Evolutionary conservation across 2,797 vertebrate species (phyloP).

Genomic region (Helarctos malayanus): DNA sequence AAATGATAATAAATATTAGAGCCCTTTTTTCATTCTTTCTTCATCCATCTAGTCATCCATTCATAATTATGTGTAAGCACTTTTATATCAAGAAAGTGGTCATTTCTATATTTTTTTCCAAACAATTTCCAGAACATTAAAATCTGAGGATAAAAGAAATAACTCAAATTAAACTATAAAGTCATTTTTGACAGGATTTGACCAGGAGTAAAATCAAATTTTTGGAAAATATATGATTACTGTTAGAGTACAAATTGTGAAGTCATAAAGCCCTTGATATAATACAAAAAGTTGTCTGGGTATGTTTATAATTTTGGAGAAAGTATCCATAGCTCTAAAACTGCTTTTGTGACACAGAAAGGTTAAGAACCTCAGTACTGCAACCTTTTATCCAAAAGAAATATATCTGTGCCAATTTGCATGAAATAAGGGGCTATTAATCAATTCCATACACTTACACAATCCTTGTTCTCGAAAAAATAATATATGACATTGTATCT

Average conservation of each 20-base stretch:
- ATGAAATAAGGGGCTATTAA: slow-evolving; percentile 19
- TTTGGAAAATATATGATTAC: slow-evolving; percentile 16
- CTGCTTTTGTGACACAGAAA: background rate
- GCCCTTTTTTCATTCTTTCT: background rate
- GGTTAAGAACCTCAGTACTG: background rate
- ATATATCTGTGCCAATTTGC: slow-evolving; percentile 21
- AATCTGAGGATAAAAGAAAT: slow-evolving; percentile 19
- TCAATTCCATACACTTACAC: background rate
- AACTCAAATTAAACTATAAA: background rate
- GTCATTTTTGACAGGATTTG: background rate
- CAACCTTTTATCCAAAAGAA: background rate
- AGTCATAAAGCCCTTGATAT: background rate
- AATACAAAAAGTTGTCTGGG: background rate
- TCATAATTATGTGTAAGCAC: background rate
- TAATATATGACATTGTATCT: slow-evolving; percentile 13
- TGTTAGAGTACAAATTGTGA: background rate
- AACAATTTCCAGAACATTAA: background rate
- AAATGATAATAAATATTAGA: background rate
- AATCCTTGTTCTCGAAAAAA: slow-evolving; percentile 51
- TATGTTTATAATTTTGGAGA: background rate
- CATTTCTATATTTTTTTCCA: slow-evolving; percentile 44
- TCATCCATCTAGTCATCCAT: background rate
- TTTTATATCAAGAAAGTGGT: slow-evolving; percentile 28
- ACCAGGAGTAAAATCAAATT: background rate
- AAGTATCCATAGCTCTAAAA: background rate